A percentile compares a stretch with the other conserved stretches of the same genome.
Conservation (phyloP, 2,797 vertebrate species). For the Hyperoplus lanceolatus region DNA sequence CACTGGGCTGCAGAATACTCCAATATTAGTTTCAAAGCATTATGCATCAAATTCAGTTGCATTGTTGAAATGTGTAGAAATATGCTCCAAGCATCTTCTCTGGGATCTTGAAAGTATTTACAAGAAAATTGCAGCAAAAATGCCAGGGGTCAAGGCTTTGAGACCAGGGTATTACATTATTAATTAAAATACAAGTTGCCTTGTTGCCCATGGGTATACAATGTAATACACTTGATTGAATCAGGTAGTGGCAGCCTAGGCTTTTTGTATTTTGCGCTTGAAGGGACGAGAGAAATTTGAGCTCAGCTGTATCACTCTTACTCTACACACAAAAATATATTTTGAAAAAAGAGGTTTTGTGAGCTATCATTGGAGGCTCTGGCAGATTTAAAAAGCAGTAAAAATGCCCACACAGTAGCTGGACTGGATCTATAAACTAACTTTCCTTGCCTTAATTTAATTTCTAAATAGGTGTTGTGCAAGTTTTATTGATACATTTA, state of each 20-base stretch:
- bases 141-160: conserved; percentile 91
- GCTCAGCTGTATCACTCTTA: conserved; percentile 89
- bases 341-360: conserved; percentile 80
- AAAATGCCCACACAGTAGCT: conserved; percentile 42
- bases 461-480: conserved; percentile 16
- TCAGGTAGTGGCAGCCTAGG: conserved; percentile 93
- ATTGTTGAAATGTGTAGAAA: conserved; percentile 67
- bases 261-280: conserved; percentile 93
- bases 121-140: conserved; percentile 86
- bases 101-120: conserved; percentile 93
- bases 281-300: conserved; percentile 93
- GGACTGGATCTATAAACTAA: conserved; percentile 39
- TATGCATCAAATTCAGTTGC: conserved; percentile 72
- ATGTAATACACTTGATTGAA: conserved; percentile 98
- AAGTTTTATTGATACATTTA: conserved; percentile 15
- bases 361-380: conserved; percentile 79
- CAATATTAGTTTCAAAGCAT: conserved; percentile 47
- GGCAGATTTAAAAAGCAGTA: conserved; percentile 67
- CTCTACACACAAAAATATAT: conserved; percentile 81
- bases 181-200: conserved; percentile 99
- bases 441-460: conserved; percentile 21
- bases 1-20: conserved; percentile 33
- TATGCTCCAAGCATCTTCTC: conserved; percentile 81
- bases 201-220: conserved; percentile 96
- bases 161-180: conserved; percentile 93